Percentiles rank a stretch among this genome's conserved stretches.
Evolutionary conservation across 1,140 invertebrate genomes (phyloP).

Genomic region (Euschistus heros): DNA sequence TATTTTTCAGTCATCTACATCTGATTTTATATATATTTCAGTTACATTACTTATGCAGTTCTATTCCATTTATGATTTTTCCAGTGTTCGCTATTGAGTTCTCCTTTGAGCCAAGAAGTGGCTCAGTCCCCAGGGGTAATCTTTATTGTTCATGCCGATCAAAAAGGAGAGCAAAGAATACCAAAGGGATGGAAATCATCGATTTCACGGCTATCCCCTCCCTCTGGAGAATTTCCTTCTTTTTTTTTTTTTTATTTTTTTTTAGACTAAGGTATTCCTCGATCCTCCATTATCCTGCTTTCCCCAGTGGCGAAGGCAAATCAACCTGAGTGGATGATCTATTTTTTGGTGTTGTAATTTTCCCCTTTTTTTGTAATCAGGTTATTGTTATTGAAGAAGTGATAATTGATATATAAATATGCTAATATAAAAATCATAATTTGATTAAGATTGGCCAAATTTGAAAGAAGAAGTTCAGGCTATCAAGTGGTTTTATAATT

Average conservation of each 20-base stretch:
- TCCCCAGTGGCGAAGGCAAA: conserved; percentile 2
- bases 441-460: too few relatives aligned
- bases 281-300: neutral
- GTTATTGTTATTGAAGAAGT: too few relatives aligned
- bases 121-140: conserved; percentile 1
- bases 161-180: neutral
- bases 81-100: too few relatives aligned
- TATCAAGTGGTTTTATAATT: too few relatives aligned
- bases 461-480: too few relatives aligned
- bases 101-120: neutral
- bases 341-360: neutral
- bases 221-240: neutral
- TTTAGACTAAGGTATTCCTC: neutral
- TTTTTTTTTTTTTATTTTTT: neutral
- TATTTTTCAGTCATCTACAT: too few relatives aligned
- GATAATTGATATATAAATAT: too few relatives aligned
- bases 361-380: too few relatives aligned
- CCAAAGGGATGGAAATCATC: conserved; percentile 12
- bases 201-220: conserved; percentile 2
- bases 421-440: too few relatives aligned
- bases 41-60: too few relatives aligned
- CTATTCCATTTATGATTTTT: too few relatives aligned
- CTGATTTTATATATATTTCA: too few relatives aligned
- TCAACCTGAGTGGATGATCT: neutral
- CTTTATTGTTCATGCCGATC: conserved; percentile 1